phyloP scores from a whole-genome alignment of 1,140 invertebrate species.

The Brachionus plicatilis region DNA sequence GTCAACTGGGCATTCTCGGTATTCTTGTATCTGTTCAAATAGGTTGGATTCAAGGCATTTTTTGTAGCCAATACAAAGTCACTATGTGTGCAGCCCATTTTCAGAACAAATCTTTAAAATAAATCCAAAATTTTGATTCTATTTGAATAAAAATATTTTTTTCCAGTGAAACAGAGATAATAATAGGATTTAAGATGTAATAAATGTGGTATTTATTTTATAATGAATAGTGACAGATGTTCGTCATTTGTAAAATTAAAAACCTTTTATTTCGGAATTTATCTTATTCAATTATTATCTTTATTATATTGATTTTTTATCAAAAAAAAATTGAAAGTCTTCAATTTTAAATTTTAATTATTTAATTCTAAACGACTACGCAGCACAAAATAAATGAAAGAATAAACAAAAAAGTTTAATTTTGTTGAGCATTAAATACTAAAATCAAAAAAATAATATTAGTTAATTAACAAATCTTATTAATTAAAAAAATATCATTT shows the following conservation, averaged over 20 bases:
- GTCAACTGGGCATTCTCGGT: not conserved
- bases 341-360: too few relatives aligned
- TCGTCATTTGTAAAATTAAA: not conserved
- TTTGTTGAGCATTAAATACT: too few relatives aligned
- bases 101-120: not conserved
- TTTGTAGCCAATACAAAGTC: not conserved
- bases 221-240: not conserved
- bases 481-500: too few relatives aligned
- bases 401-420: too few relatives aligned
- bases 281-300: not conserved
- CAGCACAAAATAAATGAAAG: too few relatives aligned
- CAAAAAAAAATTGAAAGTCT: not conserved
- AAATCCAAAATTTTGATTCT: not conserved
- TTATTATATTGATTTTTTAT: not conserved
- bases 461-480: too few relatives aligned
- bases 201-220: not conserved
- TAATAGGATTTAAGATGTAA: not conserved
- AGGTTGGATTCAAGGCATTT: not conserved
- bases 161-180: not conserved
- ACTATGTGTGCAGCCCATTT: conserved; percentile 17
- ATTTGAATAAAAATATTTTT: not conserved
- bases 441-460: too few relatives aligned
- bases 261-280: not conserved
- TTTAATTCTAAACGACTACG: too few relatives aligned
- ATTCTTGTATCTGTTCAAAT: not conserved